Evolutionary conservation across 2,113 vertebrate genomes (phyloP).

Genomic region (Trachemys scripta): DNA sequence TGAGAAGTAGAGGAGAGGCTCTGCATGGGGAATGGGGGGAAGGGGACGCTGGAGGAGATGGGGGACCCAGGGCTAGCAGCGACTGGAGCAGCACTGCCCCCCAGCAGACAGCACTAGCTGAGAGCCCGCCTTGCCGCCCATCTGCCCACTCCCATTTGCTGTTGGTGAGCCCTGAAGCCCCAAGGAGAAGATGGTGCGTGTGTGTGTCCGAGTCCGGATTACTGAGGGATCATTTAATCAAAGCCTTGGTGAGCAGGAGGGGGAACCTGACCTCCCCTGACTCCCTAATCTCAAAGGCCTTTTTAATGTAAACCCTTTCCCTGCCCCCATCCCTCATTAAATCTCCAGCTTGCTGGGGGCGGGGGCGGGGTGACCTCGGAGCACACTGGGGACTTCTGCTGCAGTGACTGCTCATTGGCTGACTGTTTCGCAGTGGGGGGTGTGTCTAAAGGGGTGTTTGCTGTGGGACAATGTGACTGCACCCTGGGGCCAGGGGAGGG

Average conservation of each 20-base stretch:
- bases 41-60: too few relatives aligned
- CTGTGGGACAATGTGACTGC: not conserved
- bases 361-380: not conserved
- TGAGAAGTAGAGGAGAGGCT: not conserved
- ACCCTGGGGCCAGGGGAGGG: not conserved
- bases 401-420: fast-evolving
- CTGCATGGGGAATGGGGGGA: not conserved
- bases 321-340: not conserved
- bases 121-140: not conserved
- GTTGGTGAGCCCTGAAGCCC: not conserved
- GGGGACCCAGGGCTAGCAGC: too few relatives aligned
- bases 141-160: not conserved
- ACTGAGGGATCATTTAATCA: not conserved
- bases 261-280: constrained; percentile 13
- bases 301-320: constrained; percentile 33
- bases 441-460: not conserved
- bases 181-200: not conserved
- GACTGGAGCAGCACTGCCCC: too few relatives aligned
- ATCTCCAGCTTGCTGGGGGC: not conserved
- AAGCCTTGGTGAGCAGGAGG: not conserved
- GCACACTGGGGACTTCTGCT: not conserved
- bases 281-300: constrained; percentile 28
- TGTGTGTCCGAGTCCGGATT: not conserved
- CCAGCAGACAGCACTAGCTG: too few relatives aligned
- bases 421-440: not conserved